phyloP scores from a whole-genome alignment of 2,888 invertebrate species.

The Cerceris ruficornis region DNA sequence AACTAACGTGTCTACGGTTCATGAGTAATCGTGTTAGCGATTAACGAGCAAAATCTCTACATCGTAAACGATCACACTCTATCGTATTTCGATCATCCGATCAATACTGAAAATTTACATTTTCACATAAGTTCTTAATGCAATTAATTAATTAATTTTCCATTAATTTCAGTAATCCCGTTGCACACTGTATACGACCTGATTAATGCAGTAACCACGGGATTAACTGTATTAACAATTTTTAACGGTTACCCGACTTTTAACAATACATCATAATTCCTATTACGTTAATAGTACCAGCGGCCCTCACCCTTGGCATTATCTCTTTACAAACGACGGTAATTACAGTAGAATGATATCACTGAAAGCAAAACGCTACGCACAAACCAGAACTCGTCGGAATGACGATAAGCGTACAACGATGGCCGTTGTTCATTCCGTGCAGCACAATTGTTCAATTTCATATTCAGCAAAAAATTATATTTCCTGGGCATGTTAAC shows the following conservation, averaged over 20 bases:
- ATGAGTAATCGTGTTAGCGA: too few species aligned
- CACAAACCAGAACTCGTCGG: background rate
- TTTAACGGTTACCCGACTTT: background rate
- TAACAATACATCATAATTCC: slow-evolving; percentile 22
- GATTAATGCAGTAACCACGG: background rate
- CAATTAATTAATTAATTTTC: background rate
- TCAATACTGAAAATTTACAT: background rate
- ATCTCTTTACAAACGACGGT: slow-evolving; percentile 52
- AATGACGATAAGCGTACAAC: background rate
- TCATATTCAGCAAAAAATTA: background rate
- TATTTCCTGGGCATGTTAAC: background rate
- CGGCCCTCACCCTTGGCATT: slow-evolving; percentile 48
- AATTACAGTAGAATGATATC: slow-evolving; percentile 63
- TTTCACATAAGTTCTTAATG: background rate
- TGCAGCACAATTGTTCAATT: background rate
- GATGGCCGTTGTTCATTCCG: background rate
- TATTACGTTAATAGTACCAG: slow-evolving; percentile 59
- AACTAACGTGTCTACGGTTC: too few species aligned
- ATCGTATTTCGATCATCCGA: background rate
- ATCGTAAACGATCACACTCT: background rate
- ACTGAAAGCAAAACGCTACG: slow-evolving; percentile 47
- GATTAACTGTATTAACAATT: slow-evolving; percentile 1
- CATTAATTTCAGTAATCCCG: background rate
- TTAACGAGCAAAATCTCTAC: background rate
- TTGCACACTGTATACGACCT: background rate